Percentiles rank a stretch among this genome's conserved stretches.
Conservation (phyloP, 2,797 vertebrate genomes). For the Acipenser transmontanus region DNA sequence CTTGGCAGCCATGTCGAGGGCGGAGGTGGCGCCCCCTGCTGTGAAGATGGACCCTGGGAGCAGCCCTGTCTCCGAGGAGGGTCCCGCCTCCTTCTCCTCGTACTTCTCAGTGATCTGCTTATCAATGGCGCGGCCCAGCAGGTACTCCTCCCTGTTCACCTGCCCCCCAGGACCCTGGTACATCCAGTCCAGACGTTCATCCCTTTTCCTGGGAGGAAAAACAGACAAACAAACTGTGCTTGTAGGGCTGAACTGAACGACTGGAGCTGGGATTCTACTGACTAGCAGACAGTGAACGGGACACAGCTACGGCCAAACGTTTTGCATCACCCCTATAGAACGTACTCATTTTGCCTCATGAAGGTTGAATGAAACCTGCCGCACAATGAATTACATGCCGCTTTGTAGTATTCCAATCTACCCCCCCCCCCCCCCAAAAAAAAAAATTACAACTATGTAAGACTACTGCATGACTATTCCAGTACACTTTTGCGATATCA, state of each 20-base stretch:
- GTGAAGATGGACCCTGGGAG: slow-evolving; percentile 88
- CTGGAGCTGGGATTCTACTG: no score
- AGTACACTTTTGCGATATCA: no score
- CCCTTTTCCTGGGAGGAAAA: slow-evolving; percentile 66
- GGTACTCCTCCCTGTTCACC: slow-evolving; percentile 89
- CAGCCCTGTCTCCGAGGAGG: slow-evolving; percentile 79
- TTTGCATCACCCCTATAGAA: no score
- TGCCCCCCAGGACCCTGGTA: slow-evolving; percentile 88
- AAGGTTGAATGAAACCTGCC: not conserved
- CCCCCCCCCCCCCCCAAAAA: no score
- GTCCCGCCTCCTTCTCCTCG: slow-evolving; percentile 75
- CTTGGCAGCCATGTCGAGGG: slow-evolving; percentile 85
- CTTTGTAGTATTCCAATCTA: no score
- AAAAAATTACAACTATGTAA: no score
- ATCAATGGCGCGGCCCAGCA: slow-evolving; percentile 87
- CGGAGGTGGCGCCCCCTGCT: slow-evolving; percentile 59
- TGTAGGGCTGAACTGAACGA: no score
- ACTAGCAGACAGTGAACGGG: no score
- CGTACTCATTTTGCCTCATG: no score
- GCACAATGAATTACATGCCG: not conserved
- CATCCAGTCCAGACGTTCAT: slow-evolving; percentile 97
- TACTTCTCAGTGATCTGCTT: slow-evolving; percentile 83
- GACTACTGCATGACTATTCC: no score
- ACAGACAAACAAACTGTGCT: not conserved
- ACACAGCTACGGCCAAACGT: no score